These are phyloP conservation scores for Pipistrellus pipistrellus DNA, from an alignment of 2,797 vertebrate species.

Conservation along the genomic window DNA sequence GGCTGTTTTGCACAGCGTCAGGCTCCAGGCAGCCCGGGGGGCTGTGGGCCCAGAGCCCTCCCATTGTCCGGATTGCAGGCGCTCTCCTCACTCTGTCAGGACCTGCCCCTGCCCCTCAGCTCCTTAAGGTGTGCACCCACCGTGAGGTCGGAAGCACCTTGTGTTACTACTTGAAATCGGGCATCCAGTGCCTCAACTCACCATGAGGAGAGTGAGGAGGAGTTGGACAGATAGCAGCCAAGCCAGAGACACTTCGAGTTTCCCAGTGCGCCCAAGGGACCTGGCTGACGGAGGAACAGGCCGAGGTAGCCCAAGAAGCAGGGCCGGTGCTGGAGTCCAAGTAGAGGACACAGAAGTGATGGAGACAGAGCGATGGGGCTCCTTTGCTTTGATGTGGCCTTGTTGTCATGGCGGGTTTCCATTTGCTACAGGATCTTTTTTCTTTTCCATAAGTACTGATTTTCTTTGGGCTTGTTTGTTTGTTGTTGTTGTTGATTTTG, in stretches of 20 bases:
- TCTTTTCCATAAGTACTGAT: no score
- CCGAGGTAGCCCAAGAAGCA: accelerated
- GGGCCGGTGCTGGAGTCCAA: accelerated
- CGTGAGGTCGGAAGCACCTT: neutral
- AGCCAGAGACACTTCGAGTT: neutral
- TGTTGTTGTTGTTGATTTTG: no score
- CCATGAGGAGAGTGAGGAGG: slow-evolving; percentile 23
- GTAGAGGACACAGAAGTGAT: accelerated
- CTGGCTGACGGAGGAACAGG: neutral
- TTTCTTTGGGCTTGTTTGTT: no score
- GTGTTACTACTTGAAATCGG: neutral
- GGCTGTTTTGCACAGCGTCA: accelerated
- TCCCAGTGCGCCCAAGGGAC: neutral
- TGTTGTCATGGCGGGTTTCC: neutral
- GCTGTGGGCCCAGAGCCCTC: neutral
- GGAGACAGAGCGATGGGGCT: accelerated
- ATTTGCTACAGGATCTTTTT: no score
- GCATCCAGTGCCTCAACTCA: neutral
- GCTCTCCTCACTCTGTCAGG: neutral
- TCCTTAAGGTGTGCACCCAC: neutral
- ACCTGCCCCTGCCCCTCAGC: no score
- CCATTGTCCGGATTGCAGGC: accelerated
- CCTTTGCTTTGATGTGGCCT: accelerated
- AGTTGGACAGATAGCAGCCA: slow-evolving; percentile 26
- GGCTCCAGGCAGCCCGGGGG: accelerated